Evolutionary conservation across 1,140 invertebrate genomes (phyloP), one percentile per base, ranked within the genome.

Genomic region (Drosophila nannoptera): DNA sequence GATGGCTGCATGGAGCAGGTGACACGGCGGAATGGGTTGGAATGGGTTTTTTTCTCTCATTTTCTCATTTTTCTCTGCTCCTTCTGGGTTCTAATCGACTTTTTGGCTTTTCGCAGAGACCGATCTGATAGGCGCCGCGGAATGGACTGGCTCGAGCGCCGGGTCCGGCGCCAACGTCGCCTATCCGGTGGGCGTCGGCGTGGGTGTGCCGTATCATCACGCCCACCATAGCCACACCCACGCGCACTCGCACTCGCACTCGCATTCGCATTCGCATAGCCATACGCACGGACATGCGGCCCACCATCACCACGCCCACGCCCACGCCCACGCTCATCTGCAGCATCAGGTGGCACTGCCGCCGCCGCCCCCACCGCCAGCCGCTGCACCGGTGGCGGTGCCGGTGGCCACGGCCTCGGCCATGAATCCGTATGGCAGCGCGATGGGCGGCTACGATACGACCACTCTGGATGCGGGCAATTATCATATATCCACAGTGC

Each of bases 71-170:
- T 2, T 22, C 3, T 22, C 40, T 43, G 22, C 22, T 22, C 3
- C 22, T 22, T 22, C 12, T 22, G 22, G 2, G 32, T 40, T 48
- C 4, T 36, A 9, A 32, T 49, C 62, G 12, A 50, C 40, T 58
- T 22, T 61, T 77, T 75, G n/a, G 6, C 6, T 43, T 43, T 22
- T 22, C 22, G 43, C 78, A 90, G 90, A 90, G 67, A 86, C 84
- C 31, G 90, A 90, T 61, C 78, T 90, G 42, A 90, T 90, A 86
- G 90, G 90, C 22, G 89, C 90, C 29, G 82, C 84, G 12, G 90
- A 90, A 61, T 90, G 90, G 90, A 90, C 89, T 7, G 72, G 74
- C 31, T 86, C 71, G 1, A 22, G 22, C 22, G 48, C 71, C 33
- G 71, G 70, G 33, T 61, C 73, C 12, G 62, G 46, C 38, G 70